Conservation (phyloP, 2,113 vertebrate genomes). For the Urocynchramus pylzowi region DNA sequence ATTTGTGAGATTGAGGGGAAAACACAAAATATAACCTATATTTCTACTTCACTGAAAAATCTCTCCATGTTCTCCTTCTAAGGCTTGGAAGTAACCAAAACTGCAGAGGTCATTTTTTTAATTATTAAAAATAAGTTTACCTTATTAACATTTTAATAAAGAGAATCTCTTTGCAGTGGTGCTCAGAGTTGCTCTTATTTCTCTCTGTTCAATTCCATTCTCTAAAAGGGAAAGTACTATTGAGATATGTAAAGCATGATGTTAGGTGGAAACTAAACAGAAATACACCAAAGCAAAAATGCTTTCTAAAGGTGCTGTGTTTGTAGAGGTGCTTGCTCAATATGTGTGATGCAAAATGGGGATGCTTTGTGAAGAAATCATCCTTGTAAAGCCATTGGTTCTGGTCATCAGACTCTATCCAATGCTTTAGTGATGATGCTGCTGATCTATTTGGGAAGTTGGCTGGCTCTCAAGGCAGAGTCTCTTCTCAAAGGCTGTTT, state of each 20-base stretch:
- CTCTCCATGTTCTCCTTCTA: not conserved
- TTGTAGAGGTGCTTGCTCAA: constrained; percentile 58
- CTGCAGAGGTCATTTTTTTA: constrained; percentile 41
- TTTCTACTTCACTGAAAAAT: constrained; percentile 23
- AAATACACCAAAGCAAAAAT: constrained; percentile 47
- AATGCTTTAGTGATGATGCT: constrained; percentile 91
- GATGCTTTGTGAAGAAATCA: constrained; percentile 81
- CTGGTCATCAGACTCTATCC: constrained; percentile 90
- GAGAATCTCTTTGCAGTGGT: constrained; percentile 41
- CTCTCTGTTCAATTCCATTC: constrained; percentile 35
- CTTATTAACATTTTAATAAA: constrained; percentile 77
- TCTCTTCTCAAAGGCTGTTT: constrained; percentile 86
- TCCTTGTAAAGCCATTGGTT: constrained; percentile 95
- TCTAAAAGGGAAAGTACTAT: constrained; percentile 2
- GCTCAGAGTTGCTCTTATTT: constrained; percentile 38
- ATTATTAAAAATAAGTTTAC: constrained; percentile 71
- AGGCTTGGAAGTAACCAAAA: constrained; percentile 12
- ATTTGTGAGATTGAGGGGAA: constrained; percentile 65
- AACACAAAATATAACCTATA: constrained; percentile 57
- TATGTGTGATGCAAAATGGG: constrained; percentile 76
- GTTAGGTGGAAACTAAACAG: constrained; percentile 60
- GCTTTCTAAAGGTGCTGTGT: constrained; percentile 61
- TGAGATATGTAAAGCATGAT: constrained; percentile 47
- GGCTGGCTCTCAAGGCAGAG: constrained; percentile 87
- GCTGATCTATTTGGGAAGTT: constrained; percentile 97